Percentiles rank a stretch among this genome's conserved stretches.
phyloP scores from a whole-genome alignment of 2,888 invertebrate species.

The Tiliacea aurago region DNA sequence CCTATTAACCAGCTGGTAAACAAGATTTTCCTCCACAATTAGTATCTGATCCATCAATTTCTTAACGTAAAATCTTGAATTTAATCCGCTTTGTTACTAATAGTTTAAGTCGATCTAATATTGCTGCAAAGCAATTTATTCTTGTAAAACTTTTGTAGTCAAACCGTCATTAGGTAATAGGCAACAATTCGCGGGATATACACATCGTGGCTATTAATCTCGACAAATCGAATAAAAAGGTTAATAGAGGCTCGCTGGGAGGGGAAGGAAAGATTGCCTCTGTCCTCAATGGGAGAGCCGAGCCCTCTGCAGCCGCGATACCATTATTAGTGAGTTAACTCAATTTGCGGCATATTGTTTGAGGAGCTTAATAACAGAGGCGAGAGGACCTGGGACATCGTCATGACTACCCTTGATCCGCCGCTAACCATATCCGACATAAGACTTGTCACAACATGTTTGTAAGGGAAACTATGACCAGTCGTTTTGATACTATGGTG shows the following conservation, averaged over 20 bases:
- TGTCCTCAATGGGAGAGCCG: constrained; percentile 81
- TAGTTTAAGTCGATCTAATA: constrained; percentile 14
- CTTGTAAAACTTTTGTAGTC: background rate
- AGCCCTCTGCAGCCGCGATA: constrained; percentile 85
- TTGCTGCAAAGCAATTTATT: constrained; percentile 17
- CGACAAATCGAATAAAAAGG: constrained; percentile 86
- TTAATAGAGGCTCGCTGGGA: constrained; percentile 78
- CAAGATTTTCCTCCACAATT: constrained; percentile 59
- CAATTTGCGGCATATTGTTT: constrained; percentile 90
- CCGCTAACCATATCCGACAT: constrained; percentile 65
- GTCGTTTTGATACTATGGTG: constrained; percentile 16
- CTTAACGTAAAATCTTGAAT: constrained; percentile 51
- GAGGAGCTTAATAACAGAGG: constrained; percentile 89
- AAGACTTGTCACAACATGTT: constrained; percentile 31
- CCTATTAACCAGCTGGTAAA: constrained; percentile 65
- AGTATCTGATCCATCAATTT: constrained; percentile 60
- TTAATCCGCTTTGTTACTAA: constrained; percentile 51
- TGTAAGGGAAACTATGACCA: constrained; percentile 22
- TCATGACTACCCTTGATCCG: constrained; percentile 84
- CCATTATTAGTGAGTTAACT: constrained; percentile 90
- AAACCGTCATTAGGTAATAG: constrained; percentile 57
- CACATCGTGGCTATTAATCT: constrained; percentile 86
- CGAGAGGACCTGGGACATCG: constrained; percentile 84
- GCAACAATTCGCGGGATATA: constrained; percentile 73
- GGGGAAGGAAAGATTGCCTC: constrained; percentile 83